Evolutionary conservation across 2,888 invertebrate species (phyloP).

Genomic region (Euclidia mi): DNA sequence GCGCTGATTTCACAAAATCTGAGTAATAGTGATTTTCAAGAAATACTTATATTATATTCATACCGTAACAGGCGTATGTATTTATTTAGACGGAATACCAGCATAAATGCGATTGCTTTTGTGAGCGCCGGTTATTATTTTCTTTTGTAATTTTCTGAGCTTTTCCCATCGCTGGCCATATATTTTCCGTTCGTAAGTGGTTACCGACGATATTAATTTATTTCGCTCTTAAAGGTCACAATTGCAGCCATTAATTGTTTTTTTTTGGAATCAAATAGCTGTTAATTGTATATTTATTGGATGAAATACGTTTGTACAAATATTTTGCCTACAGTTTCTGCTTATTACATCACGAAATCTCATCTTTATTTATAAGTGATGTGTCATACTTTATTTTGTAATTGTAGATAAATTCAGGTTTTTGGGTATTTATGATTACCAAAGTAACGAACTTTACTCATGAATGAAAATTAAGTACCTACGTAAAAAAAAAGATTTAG

Average conservation of each 20-base stretch:
- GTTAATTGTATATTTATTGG: conserved; percentile 1
- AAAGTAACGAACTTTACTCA: too few species aligned
- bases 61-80: conserved; percentile 50
- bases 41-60: neutral
- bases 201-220: conserved; percentile 53
- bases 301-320: conserved; percentile 16
- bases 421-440: too few species aligned
- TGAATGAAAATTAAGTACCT: too few species aligned
- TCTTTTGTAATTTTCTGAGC: conserved; percentile 72
- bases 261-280: conserved; percentile 31
- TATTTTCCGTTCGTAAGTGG: conserved; percentile 48
- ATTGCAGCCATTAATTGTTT: conserved; percentile 35
- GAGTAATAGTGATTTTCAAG: neutral
- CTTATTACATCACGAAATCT: too few species aligned
- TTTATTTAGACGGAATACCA: conserved; percentile 75
- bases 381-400: too few species aligned
- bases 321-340: too few species aligned
- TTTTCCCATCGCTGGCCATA: conserved; percentile 41
- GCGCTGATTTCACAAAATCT: too few species aligned
- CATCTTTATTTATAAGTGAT: neutral
- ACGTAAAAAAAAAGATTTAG: too few species aligned
- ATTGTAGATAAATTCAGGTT: too few species aligned
- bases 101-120: conserved; percentile 76
- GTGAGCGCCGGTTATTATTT: conserved; percentile 67
- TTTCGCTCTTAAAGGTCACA: conserved; percentile 29